Evolutionary conservation across 1,140 invertebrate species (phyloP).

Genomic region (Zaprionus vittiger): DNA sequence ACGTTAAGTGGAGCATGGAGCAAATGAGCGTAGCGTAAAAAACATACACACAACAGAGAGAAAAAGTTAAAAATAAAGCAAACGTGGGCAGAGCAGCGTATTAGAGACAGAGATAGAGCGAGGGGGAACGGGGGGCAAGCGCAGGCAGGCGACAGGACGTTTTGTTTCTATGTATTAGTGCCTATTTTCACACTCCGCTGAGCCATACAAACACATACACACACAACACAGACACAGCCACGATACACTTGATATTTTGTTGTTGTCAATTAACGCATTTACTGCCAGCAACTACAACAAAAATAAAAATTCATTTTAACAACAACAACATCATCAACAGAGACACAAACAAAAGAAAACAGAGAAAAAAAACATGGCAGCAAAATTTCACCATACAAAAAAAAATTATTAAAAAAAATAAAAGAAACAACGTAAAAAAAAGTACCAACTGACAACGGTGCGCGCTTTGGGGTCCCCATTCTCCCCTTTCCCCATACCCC

Average conservation of each 20-base stretch:
- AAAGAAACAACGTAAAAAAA: constrained; percentile 57
- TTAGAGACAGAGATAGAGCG: constrained; percentile 17
- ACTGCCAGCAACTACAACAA: constrained; percentile 50
- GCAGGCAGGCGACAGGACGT: constrained; percentile 54
- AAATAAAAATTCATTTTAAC: constrained; percentile 47
- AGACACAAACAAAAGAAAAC: constrained; percentile 55
- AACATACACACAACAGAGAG: constrained; percentile 39
- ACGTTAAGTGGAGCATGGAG: constrained; percentile 77
- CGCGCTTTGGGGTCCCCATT: constrained; percentile 33
- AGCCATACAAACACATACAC: constrained; percentile 25
- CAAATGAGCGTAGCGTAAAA: constrained; percentile 51
- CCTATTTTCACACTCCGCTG: constrained; percentile 63
- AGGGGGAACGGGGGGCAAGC: background rate
- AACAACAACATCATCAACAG: constrained; percentile 39
- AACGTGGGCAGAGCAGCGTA: constrained; percentile 28
- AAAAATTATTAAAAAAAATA: constrained; percentile 42
- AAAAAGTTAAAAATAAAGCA: constrained; percentile 58
- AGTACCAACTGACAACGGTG: constrained; percentile 51
- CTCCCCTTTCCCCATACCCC: background rate
- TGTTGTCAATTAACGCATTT: constrained; percentile 76
- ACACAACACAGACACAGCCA: constrained; percentile 7
- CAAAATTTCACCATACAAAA: constrained; percentile 70
- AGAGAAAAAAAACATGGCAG: constrained; percentile 71
- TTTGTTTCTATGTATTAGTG: constrained; percentile 37
- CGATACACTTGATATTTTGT: constrained; percentile 50